Conservation (phyloP, 2,797 vertebrate genomes). For the Bradypodion ventrale region DNA sequence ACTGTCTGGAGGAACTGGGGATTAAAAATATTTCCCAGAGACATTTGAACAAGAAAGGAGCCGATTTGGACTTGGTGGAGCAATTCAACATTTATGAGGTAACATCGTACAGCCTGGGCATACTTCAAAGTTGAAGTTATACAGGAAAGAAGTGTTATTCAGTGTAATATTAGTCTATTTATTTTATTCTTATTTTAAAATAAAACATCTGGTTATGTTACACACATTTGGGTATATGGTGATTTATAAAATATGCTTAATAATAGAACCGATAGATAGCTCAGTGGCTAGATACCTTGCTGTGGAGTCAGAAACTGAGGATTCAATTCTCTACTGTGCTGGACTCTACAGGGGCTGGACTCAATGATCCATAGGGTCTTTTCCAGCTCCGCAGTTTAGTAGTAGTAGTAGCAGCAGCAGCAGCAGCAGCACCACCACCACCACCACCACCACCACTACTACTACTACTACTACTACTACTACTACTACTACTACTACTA, state of each 20-base stretch:
- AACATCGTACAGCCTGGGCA: slow-evolving; percentile 52
- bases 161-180: slow-evolving; percentile 59
- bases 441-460: too few relatives aligned
- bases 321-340: too few relatives aligned
- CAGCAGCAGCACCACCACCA: too few relatives aligned
- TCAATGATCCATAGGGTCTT: too few relatives aligned
- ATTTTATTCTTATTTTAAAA: slow-evolving; percentile 58
- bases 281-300: too few relatives aligned
- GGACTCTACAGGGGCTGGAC: too few relatives aligned
- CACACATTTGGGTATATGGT: neutral
- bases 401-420: too few relatives aligned
- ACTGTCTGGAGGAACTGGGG: slow-evolving; percentile 93
- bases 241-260: slow-evolving; percentile 8
- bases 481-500: too few relatives aligned
- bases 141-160: neutral
- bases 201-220: slow-evolving; percentile 52
- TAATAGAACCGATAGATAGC: too few relatives aligned
- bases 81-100: slow-evolving; percentile 99
- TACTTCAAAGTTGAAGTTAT: slow-evolving; percentile 45
- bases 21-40: slow-evolving; percentile 88
- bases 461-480: too few relatives aligned
- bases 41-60: slow-evolving; percentile 92
- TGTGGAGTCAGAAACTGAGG: too few relatives aligned
- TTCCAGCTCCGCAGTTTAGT: too few relatives aligned
- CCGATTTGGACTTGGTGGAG: slow-evolving; percentile 93